Base-by-base conservation (phyloP, 2,113 vertebrate genomes). In the Oceanites oceanicus region DNA sequence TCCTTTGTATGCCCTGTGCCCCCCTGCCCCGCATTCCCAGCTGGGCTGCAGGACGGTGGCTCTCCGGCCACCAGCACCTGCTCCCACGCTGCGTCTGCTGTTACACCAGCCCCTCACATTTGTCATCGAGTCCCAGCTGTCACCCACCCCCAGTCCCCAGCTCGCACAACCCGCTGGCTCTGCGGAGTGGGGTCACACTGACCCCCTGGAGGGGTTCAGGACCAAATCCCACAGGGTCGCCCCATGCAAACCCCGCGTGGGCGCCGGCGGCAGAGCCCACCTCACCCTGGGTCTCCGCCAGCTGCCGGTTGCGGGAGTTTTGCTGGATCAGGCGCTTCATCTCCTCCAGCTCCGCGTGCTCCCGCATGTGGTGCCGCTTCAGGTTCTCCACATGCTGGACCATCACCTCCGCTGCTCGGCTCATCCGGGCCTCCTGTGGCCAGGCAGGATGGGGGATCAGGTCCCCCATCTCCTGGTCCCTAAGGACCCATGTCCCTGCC, bases 311-410 rank as follows among this genome's bases (percentile, higher is more conserved):
- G 75, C 97, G 98, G 85, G 92, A 95, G 72, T 97, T 96, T 12
- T 97, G 98, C 96, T 98, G 98, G 90, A 97, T 96, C 63, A 95
- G 94, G 79, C 95, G 98, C 92, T 97, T 98, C 94, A 98, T 98
- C 86, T 99, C 98, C 92, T 99, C 98, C 86, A 99, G 97, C 94
- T 99, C 99, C 1, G 95, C 62, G 7, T 87, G 86, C 50, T 98
- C 98, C 81, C 96, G 96, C 85, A 96, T 47, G 30, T 98, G 98
- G 29, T 96, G 97, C 49, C 97, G 95, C 96, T 97, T 98, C 94
- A 99, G 97, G 71, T 98, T 99, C 97, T 99, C 98, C 96, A 99
- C 98, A 2, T 99, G 99, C 89, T 98, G 98, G 29, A 99, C 97
- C 98, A 99, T 99, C 94, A 99, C 98, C 92, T 99, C 98, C 4